Percentiles rank a stretch among this genome's conserved stretches.
Evolutionary conservation across 2,888 invertebrate species (phyloP).

Genomic region (Cephalotes varians): DNA sequence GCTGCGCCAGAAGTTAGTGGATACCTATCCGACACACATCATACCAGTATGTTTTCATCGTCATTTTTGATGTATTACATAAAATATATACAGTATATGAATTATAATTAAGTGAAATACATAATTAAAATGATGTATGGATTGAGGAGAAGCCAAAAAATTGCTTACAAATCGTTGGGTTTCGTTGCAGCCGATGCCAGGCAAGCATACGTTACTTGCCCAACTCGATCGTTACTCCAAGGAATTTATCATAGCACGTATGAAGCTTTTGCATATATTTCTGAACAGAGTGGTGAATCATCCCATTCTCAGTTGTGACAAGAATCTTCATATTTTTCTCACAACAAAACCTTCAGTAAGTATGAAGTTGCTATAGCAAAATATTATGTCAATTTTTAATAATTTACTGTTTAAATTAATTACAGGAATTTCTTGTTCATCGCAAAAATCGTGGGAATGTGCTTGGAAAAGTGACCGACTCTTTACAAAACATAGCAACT

Average conservation of each 20-base stretch:
- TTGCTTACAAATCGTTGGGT: slow-evolving; percentile 34
- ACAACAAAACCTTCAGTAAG: slow-evolving; percentile 89
- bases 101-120: background rate
- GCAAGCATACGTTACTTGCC: slow-evolving; percentile 89
- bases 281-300: slow-evolving; percentile 89
- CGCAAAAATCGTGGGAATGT: slow-evolving; percentile 88
- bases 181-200: slow-evolving; percentile 89
- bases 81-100: background rate
- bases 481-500: slow-evolving; percentile 87
- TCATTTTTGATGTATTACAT: slow-evolving; percentile 12
- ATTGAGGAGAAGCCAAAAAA: background rate
- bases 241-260: slow-evolving; percentile 90
- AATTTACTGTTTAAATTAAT: slow-evolving; percentile 32
- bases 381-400: background rate
- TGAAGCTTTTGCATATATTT: slow-evolving; percentile 89
- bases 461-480: slow-evolving; percentile 87
- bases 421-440: slow-evolving; percentile 88
- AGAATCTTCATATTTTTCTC: slow-evolving; percentile 89
- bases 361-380: slow-evolving; percentile 54
- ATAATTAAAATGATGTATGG: background rate
- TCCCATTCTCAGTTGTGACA: slow-evolving; percentile 90
- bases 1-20: slow-evolving; percentile 89
- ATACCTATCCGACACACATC: slow-evolving; percentile 89
- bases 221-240: slow-evolving; percentile 91
- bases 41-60: slow-evolving; percentile 88